These are phyloP conservation scores for Diaphora mendica DNA, from an alignment of 2,888 invertebrate genomes.

Conservation along the genomic window DNA sequence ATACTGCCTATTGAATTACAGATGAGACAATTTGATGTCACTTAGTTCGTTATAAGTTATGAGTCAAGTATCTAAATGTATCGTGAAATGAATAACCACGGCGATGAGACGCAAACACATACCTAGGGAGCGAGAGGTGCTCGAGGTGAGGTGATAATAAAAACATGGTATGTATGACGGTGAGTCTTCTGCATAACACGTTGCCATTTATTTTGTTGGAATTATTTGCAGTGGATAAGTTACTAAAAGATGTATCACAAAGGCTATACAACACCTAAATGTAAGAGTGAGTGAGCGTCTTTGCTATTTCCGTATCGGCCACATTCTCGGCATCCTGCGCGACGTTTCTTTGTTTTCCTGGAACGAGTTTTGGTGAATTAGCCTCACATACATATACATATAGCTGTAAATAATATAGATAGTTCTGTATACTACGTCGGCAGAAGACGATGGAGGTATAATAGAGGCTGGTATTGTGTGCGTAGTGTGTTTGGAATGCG, in stretches of 20 bases:
- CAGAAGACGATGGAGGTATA: slow-evolving; percentile 9
- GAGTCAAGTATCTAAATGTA: slow-evolving; percentile 49
- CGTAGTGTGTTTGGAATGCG: slow-evolving; percentile 46
- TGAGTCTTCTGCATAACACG: neutral
- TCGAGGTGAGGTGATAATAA: slow-evolving; percentile 2
- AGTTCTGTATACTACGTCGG: neutral
- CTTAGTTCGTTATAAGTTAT: slow-evolving; percentile 44
- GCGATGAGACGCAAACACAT: slow-evolving; percentile 35
- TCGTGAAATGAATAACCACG: slow-evolving; percentile 43
- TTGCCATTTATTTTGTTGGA: neutral
- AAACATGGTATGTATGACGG: slow-evolving; percentile 4
- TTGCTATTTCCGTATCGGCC: slow-evolving; percentile 22
- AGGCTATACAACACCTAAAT: neutral
- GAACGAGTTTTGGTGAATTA: slow-evolving; percentile 28
- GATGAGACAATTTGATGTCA: slow-evolving; percentile 40
- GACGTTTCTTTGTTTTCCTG: slow-evolving; percentile 22
- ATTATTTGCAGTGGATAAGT: neutral
- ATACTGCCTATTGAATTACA: slow-evolving; percentile 37
- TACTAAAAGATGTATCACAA: neutral
- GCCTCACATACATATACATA: slow-evolving; percentile 1
- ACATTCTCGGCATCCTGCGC: slow-evolving; percentile 14
- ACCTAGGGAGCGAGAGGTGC: neutral
- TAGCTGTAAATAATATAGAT: slow-evolving; percentile 10
- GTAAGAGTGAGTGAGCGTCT: neutral
- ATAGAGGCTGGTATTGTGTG: slow-evolving; percentile 34